phyloP scores from a whole-genome alignment of 1,140 invertebrate species.

The Asbolus verrucosus region DNA sequence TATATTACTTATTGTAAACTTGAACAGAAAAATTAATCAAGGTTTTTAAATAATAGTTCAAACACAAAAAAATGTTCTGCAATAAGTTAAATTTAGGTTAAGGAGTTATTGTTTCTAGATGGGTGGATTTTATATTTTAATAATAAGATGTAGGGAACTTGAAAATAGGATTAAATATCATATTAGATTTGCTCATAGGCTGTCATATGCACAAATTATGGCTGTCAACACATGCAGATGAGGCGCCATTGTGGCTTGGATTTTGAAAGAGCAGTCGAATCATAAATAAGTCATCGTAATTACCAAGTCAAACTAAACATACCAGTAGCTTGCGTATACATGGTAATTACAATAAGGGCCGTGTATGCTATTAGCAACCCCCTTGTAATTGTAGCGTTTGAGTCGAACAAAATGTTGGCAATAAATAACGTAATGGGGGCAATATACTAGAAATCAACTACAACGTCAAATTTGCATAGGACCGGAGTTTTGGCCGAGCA shows the following conservation, averaged over 20 bases:
- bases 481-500: background rate
- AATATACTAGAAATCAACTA: conserved; percentile 20
- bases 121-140: too few relatives aligned
- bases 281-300: background rate
- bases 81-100: too few relatives aligned
- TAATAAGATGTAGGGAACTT: too few relatives aligned
- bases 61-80: too few relatives aligned
- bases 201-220: too few relatives aligned
- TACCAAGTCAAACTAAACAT: conserved; percentile 8
- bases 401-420: conserved; percentile 16
- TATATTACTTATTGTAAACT: too few relatives aligned
- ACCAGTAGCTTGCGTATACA: conserved; percentile 1
- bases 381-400: conserved; percentile 5
- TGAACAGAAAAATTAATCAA: too few relatives aligned
- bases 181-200: too few relatives aligned
- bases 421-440: conserved; percentile 18
- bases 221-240: too few relatives aligned
- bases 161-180: too few relatives aligned
- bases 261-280: background rate
- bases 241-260: background rate
- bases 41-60: too few relatives aligned
- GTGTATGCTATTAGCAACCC: background rate
- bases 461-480: conserved; percentile 15
- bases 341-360: background rate
- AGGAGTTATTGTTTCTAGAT: too few relatives aligned